Evolutionary conservation across 2,113 vertebrate species (phyloP), one percentile per base, ranked within the genome.

Genomic region (Pelobates fuscus): DNA sequence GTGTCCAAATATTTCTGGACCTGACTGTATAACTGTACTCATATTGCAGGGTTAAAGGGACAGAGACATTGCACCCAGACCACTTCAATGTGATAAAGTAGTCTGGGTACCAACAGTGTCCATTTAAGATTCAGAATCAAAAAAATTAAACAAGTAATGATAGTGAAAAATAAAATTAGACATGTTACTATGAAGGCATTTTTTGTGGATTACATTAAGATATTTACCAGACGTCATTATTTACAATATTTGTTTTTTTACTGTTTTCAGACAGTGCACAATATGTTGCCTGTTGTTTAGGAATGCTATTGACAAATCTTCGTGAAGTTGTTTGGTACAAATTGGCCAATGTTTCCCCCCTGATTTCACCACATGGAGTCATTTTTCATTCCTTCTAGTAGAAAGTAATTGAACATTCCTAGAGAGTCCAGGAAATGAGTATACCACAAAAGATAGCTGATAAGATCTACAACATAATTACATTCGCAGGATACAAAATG

Each of bases 381-480:
- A 49, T 49, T 49, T 49, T 49, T 49, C 12, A 17, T 2, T 4
- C 18, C 15, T 7, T 4, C 18, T 14, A 17, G 3, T 17, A 14
- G 18, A 49, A 49, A n/a, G 8, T 14, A 49, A 49, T n/a, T 14
- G 3, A 3, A n/a, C 44, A 8, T 49, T 49, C 44, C 15, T 17
- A 1, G 15, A n/a, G 44, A 49, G 18, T 7, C 44, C 44, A 49
- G 44, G 44, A 49, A 49, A n/a, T 49, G 44, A 7, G 15, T 49
- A 49, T 49, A n/a, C 44, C 8, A 49, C 32, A 49, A 5, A n/a
- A 49, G 44, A 49, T 49, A 14, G 4, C 44, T 49, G 44, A 49
- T 14, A 49, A 49, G 18, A 20, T 18, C 23, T 10, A 57, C 60
- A 21, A 73, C 69, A 61, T 23, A 60, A 61, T 73, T 46, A n/a